A percentile compares a stretch with the other conserved stretches of the same genome.
These are phyloP conservation scores for Tachycineta bicolor DNA, from an alignment of 2,113 vertebrate species.

Conservation along the genomic window DNA sequence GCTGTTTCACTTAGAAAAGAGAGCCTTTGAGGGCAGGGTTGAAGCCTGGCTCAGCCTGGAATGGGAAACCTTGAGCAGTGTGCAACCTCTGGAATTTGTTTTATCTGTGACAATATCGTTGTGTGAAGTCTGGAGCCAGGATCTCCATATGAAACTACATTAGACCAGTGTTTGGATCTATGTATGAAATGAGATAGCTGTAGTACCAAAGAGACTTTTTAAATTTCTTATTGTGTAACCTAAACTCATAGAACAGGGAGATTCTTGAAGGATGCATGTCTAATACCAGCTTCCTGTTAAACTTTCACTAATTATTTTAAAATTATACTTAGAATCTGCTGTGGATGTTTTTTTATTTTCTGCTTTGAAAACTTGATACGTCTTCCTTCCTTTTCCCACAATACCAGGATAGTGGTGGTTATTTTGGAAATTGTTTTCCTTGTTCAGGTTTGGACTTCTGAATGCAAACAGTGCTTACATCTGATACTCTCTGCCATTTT, in stretches of 20 bases:
- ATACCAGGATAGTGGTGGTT: background rate
- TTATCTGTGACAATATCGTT: background rate
- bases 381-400: constrained; percentile 17
- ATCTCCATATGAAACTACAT: background rate
- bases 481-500: background rate
- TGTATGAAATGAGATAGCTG: background rate
- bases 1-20: background rate
- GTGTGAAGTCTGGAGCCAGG: constrained; percentile 1
- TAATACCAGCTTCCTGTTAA: background rate
- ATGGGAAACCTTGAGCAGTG: background rate
- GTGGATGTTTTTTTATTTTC: background rate
- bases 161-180: background rate
- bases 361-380: background rate
- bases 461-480: background rate
- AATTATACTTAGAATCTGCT: background rate
- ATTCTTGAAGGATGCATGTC: background rate
- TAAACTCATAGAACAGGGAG: background rate
- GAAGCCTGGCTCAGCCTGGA: background rate
- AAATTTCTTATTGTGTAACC: background rate
- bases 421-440: constrained; percentile 10
- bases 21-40: background rate
- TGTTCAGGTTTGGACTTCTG: background rate
- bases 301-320: constrained; percentile 3
- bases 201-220: background rate
- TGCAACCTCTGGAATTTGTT: constrained; percentile 11